Evolutionary conservation across 2,888 invertebrate species (phyloP), one percentile per base, ranked within the genome.

Genomic region (Oscheius onirici): DNA sequence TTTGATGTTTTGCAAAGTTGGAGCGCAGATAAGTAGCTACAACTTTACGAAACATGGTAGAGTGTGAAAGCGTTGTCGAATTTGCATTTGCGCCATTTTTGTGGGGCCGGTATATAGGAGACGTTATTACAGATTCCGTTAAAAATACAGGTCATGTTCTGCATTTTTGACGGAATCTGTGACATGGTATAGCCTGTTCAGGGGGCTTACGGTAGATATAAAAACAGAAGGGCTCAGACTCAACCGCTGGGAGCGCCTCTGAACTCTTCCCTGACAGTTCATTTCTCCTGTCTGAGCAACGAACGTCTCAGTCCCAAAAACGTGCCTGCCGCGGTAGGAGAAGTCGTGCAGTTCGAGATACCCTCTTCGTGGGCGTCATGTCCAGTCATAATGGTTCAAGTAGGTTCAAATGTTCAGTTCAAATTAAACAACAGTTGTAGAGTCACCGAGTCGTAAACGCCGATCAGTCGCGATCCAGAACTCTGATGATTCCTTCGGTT

Each of bases 311-410:
- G n/a, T 10, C 52, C 11, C 1, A 44, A 66, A n/a, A 44, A 54
- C 11, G 1, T 41, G 11, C 15, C 71, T 2, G 51, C 20, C 11
- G 17, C 17, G 1, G 34, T 65, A 0, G 63, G 49, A 20, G 52
- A 46, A 3, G 51, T 69, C 26, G 28, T 69, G n/a, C n/a, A 24
- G 11, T 61, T 69, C 28, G 51, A 69, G 1, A 24, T 69, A 11
- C 60, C 69, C 20, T 1, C n/a, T 11, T 60, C 40, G 3, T 69
- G 69, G 69, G 10, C n/a, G 17, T 34, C 15, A 22, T 69, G 69
- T 40, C 40, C 49, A 13, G 69, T 69, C 5, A 69, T 69, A 8
- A 69, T 69, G 51, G 40, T 61, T 11, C 51, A 69, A 51, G 69
- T 69, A 17, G 5, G 17, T 57, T 28, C 20, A 63, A 49, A 22